These are phyloP conservation scores for Prochilodus magdalenae DNA, from an alignment of 2,113 vertebrate genomes.

Conservation along the genomic window DNA sequence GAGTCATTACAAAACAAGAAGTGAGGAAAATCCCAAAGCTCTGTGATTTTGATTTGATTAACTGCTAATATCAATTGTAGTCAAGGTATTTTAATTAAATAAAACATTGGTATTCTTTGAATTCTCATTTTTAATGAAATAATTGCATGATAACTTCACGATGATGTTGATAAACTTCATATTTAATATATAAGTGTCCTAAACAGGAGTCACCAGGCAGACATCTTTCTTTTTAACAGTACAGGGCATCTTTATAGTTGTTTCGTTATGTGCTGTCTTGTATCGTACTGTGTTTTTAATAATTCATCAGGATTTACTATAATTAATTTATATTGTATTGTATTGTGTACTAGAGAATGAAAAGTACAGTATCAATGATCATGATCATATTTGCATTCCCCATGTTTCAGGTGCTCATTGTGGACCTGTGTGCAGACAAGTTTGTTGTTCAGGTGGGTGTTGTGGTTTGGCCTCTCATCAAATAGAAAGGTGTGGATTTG, in stretches of 20 bases:
- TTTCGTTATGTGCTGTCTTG: background rate
- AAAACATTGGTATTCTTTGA: background rate
- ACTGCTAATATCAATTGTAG: background rate
- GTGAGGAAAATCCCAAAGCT: background rate
- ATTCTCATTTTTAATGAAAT: background rate
- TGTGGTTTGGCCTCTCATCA: conserved; percentile 27
- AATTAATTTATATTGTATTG: too few species aligned
- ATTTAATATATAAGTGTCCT: background rate
- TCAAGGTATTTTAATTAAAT: background rate
- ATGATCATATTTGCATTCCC: background rate
- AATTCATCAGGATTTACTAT: too few species aligned
- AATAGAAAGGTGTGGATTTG: conserved; percentile 52
- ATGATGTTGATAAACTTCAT: background rate
- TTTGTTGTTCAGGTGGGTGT: conserved; percentile 93
- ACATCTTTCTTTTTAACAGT: background rate
- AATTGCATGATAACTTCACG: background rate
- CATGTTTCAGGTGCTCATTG: conserved; percentile 91
- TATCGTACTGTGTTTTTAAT: background rate
- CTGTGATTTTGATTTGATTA: background rate
- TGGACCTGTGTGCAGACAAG: conserved; percentile 93
- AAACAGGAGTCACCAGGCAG: background rate
- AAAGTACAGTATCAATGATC: too few species aligned
- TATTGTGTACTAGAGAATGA: too few species aligned
- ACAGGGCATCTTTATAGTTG: background rate
- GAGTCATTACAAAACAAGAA: background rate